Conservation (phyloP, 2,797 vertebrate species). For the Lepus townsendii region DNA sequence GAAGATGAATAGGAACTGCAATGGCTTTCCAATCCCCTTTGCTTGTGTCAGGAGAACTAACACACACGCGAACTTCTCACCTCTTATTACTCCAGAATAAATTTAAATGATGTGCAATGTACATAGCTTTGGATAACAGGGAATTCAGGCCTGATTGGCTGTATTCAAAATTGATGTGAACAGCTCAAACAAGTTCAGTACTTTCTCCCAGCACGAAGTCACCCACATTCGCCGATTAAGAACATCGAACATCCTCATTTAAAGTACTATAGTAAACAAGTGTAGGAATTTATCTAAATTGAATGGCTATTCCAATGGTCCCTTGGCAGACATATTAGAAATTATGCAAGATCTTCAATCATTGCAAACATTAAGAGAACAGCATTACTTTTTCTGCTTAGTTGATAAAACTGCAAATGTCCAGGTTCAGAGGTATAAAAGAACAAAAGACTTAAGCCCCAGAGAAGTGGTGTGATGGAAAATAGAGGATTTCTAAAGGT, state of each 20-base stretch:
- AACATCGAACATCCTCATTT: neutral
- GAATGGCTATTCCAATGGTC: conserved; percentile 39
- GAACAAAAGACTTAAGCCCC: neutral
- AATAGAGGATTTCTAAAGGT: neutral
- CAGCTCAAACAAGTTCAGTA: conserved; percentile 46
- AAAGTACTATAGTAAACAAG: conserved; percentile 12
- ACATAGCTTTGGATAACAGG: conserved; percentile 23
- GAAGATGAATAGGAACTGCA: conserved; percentile 63
- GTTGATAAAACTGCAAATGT: neutral
- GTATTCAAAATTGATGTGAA: conserved; percentile 57
- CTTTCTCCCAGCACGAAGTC: conserved; percentile 39
- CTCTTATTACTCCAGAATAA: neutral
- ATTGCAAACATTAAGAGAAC: conserved; percentile 30
- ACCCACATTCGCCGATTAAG: conserved; percentile 13
- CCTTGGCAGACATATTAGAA: conserved; percentile 47
- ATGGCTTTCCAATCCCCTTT: neutral
- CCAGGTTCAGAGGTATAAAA: neutral
- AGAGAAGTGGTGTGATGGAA: fast-evolving
- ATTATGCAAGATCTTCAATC: conserved; percentile 17
- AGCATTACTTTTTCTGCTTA: neutral
- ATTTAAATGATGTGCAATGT: conserved; percentile 50
- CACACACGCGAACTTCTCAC: neutral
- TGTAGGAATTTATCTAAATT: conserved; percentile 65
- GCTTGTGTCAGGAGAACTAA: neutral
- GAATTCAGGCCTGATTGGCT: conserved; percentile 48